Percentiles rank a stretch among this genome's conserved stretches.
Evolutionary conservation across 1,140 invertebrate species (phyloP).

Genomic region (Rhynchophorus ferrugineus): DNA sequence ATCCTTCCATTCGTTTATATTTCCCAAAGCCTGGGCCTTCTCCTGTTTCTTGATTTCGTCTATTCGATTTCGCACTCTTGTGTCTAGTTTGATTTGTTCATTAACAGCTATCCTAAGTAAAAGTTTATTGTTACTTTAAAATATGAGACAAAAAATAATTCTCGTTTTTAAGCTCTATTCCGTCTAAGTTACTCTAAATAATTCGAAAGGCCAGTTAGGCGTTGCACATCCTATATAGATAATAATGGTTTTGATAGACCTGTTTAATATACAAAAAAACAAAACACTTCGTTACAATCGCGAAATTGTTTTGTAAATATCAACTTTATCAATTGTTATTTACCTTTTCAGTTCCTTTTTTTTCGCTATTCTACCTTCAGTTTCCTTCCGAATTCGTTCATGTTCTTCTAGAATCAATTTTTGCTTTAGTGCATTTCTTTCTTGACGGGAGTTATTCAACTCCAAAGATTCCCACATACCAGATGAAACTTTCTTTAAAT

Average conservation of each 20-base stretch:
- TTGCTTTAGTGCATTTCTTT: conserved; percentile 47
- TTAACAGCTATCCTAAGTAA: conserved; percentile 46
- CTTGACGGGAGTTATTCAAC: conserved; percentile 44
- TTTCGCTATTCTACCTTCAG: conserved; percentile 46
- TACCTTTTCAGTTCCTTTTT: conserved; percentile 41
- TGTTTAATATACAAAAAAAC: no score
- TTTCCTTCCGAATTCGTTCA: conserved; percentile 43
- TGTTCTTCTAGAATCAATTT: conserved; percentile 45
- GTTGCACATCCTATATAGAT: no score
- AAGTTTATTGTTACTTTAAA: not conserved
- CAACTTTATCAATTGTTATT: not conserved
- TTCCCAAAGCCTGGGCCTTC: conserved; percentile 53
- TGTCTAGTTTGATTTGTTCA: conserved; percentile 54
- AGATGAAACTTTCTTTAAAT: conserved; percentile 50
- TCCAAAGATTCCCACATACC: conserved; percentile 52
- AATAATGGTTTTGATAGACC: no score
- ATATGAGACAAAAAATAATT: not conserved
- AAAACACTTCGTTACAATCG: not conserved
- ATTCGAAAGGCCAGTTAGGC: no score
- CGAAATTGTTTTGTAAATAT: not conserved
- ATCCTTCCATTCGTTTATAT: conserved; percentile 57
- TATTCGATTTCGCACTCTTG: conserved; percentile 47
- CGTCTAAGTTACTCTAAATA: no score
- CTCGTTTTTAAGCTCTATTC: not conserved
- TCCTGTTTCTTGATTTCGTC: conserved; percentile 48